These are phyloP conservation scores for Agapornis canus DNA, from an alignment of 2,797 vertebrate genomes.

Conservation along the genomic window DNA sequence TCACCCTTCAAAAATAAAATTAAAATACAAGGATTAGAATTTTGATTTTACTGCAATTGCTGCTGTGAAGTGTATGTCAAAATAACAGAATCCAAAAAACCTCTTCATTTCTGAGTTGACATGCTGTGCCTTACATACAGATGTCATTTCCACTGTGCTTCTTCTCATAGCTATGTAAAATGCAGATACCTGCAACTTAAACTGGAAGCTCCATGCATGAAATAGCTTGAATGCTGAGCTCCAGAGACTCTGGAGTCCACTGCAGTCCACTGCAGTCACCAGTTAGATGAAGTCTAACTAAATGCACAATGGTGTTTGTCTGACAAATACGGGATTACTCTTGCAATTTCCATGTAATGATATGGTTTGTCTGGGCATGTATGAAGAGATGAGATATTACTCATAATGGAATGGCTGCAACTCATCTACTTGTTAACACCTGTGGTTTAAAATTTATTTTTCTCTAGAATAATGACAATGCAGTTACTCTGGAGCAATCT, in stretches of 20 bases:
- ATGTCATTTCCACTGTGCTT: neutral
- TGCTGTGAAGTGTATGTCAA: neutral
- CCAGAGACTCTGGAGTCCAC: too few species aligned
- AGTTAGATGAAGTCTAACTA: neutral
- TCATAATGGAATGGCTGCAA: neutral
- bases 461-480: conserved; percentile 75
- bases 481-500: conserved; percentile 51
- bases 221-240: neutral
- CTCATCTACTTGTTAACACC: neutral
- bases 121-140: neutral
- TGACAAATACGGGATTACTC: neutral
- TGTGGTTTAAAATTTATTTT: neutral
- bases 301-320: neutral
- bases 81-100: neutral
- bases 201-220: neutral
- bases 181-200: neutral
- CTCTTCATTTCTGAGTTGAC: neutral
- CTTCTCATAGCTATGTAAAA: neutral
- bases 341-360: neutral
- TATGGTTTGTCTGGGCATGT: neutral
- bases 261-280: neutral
- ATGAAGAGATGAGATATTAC: neutral
- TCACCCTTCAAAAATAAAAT: neutral
- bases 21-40: neutral
- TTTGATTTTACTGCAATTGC: neutral